phyloP scores from a whole-genome alignment of 2,113 vertebrate genomes.

The Isurus oxyrinchus region DNA sequence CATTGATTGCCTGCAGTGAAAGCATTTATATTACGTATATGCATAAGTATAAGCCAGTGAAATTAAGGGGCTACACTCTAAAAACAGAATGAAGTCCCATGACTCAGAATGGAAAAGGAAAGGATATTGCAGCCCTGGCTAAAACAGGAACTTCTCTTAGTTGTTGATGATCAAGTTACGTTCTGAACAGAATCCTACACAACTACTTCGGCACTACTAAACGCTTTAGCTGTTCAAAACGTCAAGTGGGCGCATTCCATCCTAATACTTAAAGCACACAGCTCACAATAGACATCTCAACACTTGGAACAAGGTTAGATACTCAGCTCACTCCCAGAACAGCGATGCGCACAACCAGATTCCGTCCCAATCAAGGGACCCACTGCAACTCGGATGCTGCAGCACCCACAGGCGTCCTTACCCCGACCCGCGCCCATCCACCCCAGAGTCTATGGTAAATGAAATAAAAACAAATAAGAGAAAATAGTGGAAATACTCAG shows the following conservation, averaged over 20 bases:
- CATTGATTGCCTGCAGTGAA: background rate
- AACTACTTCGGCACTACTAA: background rate
- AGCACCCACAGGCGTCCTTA: background rate
- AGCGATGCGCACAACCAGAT: background rate
- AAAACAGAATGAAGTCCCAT: conserved; percentile 9
- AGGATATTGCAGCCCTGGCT: background rate
- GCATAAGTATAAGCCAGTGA: background rate
- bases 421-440: background rate
- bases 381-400: background rate
- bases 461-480: background rate
- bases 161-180: background rate
- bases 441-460: background rate
- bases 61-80: background rate
- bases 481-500: no score
- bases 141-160: background rate
- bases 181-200: background rate
- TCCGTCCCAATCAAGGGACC: background rate
- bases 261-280: conserved; percentile 28
- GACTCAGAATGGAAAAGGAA: background rate
- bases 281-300: background rate
- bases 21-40: background rate
- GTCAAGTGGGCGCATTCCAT: background rate
- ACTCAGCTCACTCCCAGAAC: background rate
- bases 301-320: background rate
- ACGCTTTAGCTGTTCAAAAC: background rate